These are phyloP conservation scores for Pogonomyrmex barbatus DNA, from an alignment of 1,140 invertebrate genomes.

Conservation along the genomic window DNA sequence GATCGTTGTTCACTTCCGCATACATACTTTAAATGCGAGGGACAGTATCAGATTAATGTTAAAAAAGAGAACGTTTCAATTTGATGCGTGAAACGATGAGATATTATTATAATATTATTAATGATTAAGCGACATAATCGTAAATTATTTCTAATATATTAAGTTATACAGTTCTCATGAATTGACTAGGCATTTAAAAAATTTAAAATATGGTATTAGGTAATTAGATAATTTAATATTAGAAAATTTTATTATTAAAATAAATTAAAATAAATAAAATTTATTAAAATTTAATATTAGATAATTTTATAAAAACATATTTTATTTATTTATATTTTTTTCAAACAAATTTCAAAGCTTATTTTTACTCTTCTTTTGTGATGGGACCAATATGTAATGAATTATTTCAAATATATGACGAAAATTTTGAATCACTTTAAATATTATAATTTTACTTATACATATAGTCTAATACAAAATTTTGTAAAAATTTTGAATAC, in stretches of 20 bases:
- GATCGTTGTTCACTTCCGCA: neutral
- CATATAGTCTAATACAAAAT: neutral
- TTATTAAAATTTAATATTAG: neutral
- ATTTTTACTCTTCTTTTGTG: constrained; percentile 6
- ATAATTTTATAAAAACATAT: neutral
- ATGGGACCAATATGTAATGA: constrained; percentile 7
- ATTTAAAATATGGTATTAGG: neutral
- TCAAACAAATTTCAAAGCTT: neutral
- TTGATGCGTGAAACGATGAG: constrained; percentile 16
- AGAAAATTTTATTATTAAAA: neutral
- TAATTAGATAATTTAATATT: neutral
- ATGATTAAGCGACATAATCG: neutral
- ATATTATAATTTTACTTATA: neutral
- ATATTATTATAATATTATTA: neutral
- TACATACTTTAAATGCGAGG: neutral
- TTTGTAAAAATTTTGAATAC: neutral
- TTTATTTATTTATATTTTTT: neutral
- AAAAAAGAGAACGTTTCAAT: constrained; percentile 15
- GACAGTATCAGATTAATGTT: neutral
- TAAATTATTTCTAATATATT: neutral
- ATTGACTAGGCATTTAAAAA: neutral
- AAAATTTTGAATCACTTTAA: neutral
- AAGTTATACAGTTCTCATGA: constrained; percentile 5
- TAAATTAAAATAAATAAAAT: no score
- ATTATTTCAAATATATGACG: neutral